Base-by-base conservation (phyloP, 2,888 invertebrate genomes). In the Nineta flava region DNA sequence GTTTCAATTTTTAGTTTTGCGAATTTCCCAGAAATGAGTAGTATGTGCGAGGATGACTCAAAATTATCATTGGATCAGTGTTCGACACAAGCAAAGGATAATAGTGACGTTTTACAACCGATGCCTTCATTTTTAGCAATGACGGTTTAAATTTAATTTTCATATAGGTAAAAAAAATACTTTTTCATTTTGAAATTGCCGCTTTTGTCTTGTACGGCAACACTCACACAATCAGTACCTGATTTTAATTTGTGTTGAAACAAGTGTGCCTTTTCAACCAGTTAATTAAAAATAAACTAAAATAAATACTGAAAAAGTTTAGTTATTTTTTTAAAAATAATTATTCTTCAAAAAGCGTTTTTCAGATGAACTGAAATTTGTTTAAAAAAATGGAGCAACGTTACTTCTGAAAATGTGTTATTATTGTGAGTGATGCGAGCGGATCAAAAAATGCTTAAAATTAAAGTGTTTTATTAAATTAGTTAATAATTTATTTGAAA, bases 1-100 rank as follows among this genome's bases (percentile, higher is more conserved):
- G 75, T 75, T 54, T 74, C 75, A 47, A 74, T 74, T 57, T 74
- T 75, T 61, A 74, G 74, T 59, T 75, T 76, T 44, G 31, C 49
- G 5, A 49, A 21, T 50, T 49, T 53, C 16, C 19, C 53, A 15
- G 51, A 50, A 12, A 42, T 46, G 41, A 32, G 43, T 40, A 19
- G 53, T 52, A 26, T 50, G 51, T 15, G 55, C 52, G 49, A 44
- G n/a, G 45, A 45, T 12, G 13, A 19, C 9, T 32, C 15, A 7
- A 49, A 45, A 45, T 17, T 31, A 10, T 56, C 63, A 54, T 72
- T 73, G 42, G 73, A 74, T 59, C 58, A 74, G 54, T 74, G 74
- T 61, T 72, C 72, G 48, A 66, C 72, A 50, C 72, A 73, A 58
- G 73, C 72, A 41, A 73, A 74, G 59, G 70, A 71, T 52, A 59